A percentile compares a stretch with the other conserved stretches of the same genome.
phyloP scores from a whole-genome alignment of 2,888 invertebrate genomes.

The Ditylenchus weischeri region DNA sequence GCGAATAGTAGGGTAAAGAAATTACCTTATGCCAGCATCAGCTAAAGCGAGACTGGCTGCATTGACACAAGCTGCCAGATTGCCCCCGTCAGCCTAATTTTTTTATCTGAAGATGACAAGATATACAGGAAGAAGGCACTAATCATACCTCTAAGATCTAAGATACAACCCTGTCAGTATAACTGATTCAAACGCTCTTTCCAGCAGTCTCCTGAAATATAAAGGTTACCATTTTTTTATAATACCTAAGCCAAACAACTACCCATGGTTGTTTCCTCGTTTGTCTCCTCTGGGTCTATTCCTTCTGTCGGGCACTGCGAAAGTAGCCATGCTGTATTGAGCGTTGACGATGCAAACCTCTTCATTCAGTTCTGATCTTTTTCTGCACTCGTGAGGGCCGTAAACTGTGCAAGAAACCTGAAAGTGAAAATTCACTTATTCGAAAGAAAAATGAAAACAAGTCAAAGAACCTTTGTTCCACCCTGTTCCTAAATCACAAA shows the following conservation, averaged over 20 bases:
- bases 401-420: conserved; percentile 88
- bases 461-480: neutral
- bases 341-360: conserved; percentile 78
- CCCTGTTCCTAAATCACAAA: conserved; percentile 4
- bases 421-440: conserved; percentile 17
- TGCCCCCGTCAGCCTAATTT: conserved; percentile 82
- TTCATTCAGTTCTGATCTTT: conserved; percentile 67
- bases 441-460: neutral
- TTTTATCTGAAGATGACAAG: neutral
- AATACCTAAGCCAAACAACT: no score
- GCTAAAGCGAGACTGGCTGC: conserved; percentile 90
- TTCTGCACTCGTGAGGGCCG: conserved; percentile 79
- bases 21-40: conserved; percentile 81
- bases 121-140: conserved; percentile 7
- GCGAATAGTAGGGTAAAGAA: neutral
- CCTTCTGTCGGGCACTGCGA: conserved; percentile 73
- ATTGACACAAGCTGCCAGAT: conserved; percentile 87
- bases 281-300: conserved; percentile 61
- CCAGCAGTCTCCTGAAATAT: conserved; percentile 67
- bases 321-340: conserved; percentile 92
- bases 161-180: conserved; percentile 87
- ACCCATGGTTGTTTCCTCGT: conserved; percentile 83
- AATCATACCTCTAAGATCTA: conserved; percentile 68
- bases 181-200: conserved; percentile 83
- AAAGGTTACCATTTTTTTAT: no score